phyloP scores from a whole-genome alignment of 2,113 vertebrate genomes.

The Herpailurus yagouaroundi region DNA sequence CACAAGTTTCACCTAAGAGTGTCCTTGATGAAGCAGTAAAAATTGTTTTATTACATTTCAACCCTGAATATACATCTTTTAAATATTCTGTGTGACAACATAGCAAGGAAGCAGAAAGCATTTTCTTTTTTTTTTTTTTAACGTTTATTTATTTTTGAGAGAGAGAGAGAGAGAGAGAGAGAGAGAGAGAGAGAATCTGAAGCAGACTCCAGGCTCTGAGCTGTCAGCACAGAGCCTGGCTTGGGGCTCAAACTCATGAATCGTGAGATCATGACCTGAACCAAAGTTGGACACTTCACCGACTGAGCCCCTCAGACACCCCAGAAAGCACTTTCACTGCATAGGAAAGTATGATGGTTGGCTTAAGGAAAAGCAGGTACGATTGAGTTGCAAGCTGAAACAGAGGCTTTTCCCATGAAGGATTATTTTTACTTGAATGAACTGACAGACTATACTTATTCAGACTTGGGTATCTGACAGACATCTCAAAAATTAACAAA shows the following conservation, averaged over 20 bases:
- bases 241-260: too few relatives aligned
- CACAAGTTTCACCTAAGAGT: not conserved
- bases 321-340: not conserved
- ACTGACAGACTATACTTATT: not conserved
- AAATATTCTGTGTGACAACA: conserved; percentile 22
- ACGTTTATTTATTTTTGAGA: too few relatives aligned
- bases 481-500: conserved; percentile 5
- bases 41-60: not conserved
- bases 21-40: not conserved
- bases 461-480: not conserved
- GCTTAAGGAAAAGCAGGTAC: not conserved
- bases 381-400: not conserved
- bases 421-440: not conserved
- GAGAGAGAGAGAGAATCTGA: too few relatives aligned
- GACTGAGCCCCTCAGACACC: too few relatives aligned
- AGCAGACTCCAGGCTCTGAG: too few relatives aligned
- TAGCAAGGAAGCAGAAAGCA: not conserved
- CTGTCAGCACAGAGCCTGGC: too few relatives aligned
- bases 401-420: not conserved
- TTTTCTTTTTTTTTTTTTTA: not conserved
- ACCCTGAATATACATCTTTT: not conserved
- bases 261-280: too few relatives aligned
- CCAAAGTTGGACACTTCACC: too few relatives aligned
- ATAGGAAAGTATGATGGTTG: not conserved
- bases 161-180: too few relatives aligned